Evolutionary conservation across 2,113 vertebrate species (phyloP).

Genomic region (Callionymus lyra): DNA sequence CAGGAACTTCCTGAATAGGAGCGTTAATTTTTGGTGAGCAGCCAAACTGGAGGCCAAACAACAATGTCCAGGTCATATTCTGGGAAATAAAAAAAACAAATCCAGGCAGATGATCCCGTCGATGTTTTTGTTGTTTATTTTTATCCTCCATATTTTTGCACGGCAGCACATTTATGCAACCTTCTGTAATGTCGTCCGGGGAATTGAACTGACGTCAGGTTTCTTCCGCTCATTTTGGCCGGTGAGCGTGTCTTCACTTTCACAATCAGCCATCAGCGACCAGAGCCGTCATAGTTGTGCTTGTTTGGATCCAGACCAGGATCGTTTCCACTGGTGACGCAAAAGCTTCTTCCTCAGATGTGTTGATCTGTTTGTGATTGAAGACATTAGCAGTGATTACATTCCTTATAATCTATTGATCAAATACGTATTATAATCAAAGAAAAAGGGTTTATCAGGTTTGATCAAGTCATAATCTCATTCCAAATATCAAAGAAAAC

Average conservation of each 20-base stretch:
- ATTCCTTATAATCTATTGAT: too few relatives aligned
- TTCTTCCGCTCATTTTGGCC: constrained; percentile 47
- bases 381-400: too few relatives aligned
- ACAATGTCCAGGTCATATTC: constrained; percentile 7
- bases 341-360: too few relatives aligned
- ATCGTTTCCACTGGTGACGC: too few relatives aligned
- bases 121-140: background rate
- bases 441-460: too few relatives aligned
- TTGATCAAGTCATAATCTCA: too few relatives aligned
- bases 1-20: constrained; percentile 55
- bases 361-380: constrained; percentile 15
- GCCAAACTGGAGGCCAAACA: constrained; percentile 31
- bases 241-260: constrained; percentile 31
- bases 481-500: too few relatives aligned
- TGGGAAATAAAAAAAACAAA: too few relatives aligned
- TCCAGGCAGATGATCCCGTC: too few relatives aligned
- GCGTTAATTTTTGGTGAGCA: constrained; percentile 50
- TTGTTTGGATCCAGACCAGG: constrained; percentile 3
- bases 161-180: constrained; percentile 4
- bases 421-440: too few relatives aligned
- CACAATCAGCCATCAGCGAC: constrained; percentile 33
- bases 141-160: constrained; percentile 2
- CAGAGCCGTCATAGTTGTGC: constrained; percentile 9
- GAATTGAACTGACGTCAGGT: constrained; percentile 50
- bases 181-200: constrained; percentile 19